Percentiles rank a stretch among this genome's conserved stretches.
Conservation (phyloP, 2,888 invertebrate genomes). For the Melipona beecheii region DNA sequence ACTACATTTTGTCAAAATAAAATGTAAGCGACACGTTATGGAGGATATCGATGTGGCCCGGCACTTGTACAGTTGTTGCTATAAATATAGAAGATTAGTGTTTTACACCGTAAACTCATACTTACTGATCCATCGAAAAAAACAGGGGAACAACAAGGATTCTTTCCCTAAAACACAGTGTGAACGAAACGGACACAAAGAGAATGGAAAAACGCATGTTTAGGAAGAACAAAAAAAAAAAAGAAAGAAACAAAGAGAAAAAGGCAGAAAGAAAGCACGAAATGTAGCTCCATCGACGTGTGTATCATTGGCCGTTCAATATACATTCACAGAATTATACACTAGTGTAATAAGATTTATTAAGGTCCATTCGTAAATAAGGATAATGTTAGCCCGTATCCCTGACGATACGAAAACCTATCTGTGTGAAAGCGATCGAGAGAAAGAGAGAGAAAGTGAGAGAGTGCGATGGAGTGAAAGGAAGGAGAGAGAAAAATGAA, state of each 20-base stretch:
- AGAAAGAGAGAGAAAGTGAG: not conserved
- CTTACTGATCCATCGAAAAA: constrained; percentile 58
- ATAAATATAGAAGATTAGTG: constrained; percentile 83
- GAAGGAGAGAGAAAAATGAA: constrained; percentile 1
- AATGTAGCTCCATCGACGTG: constrained; percentile 43
- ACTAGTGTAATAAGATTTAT: constrained; percentile 55
- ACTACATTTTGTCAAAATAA: constrained; percentile 45
- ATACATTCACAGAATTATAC: constrained; percentile 40
- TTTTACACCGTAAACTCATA: constrained; percentile 80
- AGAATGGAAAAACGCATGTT: not conserved
- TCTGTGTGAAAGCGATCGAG: not conserved
- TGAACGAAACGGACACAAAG: not conserved
- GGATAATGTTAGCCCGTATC: constrained; percentile 35
- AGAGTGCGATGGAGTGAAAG: not conserved
- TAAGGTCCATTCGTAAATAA: constrained; percentile 51
- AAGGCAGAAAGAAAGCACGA: not conserved
- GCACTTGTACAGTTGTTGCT: constrained; percentile 84
- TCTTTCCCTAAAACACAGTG: not conserved
- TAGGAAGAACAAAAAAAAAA: not conserved
- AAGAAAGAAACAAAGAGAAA: not conserved
- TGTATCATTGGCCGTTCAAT: constrained; percentile 58
- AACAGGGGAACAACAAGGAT: not conserved
- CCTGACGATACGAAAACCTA: constrained; percentile 4
- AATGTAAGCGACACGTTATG: constrained; percentile 25
- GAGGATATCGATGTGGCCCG: constrained; percentile 78